phyloP scores from a whole-genome alignment of 2,888 invertebrate genomes.

The Metopia argyrocephala region DNA sequence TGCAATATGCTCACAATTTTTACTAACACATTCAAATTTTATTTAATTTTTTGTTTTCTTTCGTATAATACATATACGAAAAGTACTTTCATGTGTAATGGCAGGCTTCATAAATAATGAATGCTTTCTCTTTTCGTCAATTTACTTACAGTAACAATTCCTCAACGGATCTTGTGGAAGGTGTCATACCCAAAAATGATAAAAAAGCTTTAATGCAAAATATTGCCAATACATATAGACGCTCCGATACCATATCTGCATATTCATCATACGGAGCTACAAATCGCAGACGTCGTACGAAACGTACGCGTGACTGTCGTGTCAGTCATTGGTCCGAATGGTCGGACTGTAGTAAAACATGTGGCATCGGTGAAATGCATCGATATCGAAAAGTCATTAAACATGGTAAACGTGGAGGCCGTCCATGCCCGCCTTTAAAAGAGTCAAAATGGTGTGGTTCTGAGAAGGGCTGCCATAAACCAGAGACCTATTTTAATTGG shows the following conservation, averaged over 20 bases:
- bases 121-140: conserved; percentile 16
- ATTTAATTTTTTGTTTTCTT: too few species aligned
- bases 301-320: conserved; percentile 87
- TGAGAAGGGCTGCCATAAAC: conserved; percentile 83
- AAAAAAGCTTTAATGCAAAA: conserved; percentile 86
- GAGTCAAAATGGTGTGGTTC: conserved; percentile 94
- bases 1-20: too few species aligned
- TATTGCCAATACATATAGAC: conserved; percentile 83
- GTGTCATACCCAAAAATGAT: conserved; percentile 80
- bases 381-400: conserved; percentile 88
- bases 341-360: conserved; percentile 92
- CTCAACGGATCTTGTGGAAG: conserved; percentile 50
- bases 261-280: conserved; percentile 76
- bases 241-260: conserved; percentile 71
- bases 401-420: conserved; percentile 88
- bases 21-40: too few species aligned
- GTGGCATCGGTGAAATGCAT: conserved; percentile 93
- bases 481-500: conserved; percentile 82
- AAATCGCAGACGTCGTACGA: conserved; percentile 69
- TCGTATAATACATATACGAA: too few species aligned
- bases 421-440: conserved; percentile 89
- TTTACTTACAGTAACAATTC: conserved; percentile 69
- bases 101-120: background rate
- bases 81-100: too few species aligned
- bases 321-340: conserved; percentile 92